Evolutionary conservation across 2,113 vertebrate species (phyloP), one percentile per base, ranked within the genome.

Genomic region (Centropus unirufus): DNA sequence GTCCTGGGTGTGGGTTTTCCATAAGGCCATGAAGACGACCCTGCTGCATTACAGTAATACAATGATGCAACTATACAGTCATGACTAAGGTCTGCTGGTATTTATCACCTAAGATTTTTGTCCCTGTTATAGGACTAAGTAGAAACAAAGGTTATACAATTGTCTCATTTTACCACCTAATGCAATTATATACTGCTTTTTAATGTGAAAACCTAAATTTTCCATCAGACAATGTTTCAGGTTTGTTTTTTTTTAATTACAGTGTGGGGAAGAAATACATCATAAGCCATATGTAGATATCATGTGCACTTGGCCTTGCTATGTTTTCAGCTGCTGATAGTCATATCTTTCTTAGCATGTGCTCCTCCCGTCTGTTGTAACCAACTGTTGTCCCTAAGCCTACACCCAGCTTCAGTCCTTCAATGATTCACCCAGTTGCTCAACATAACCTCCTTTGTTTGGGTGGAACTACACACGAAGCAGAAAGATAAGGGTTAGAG

Each of bases 371-470:
- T 92, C 87, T 95, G 92, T 67, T 78, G 64, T 77, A 95, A 74
- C 64, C 87, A 95, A 86, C 89, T 90, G 90, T 51, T 89, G 57
- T 68, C 83, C 76, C 79, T 44, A 75, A 94, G 64, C 88, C 83
- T 80, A 24, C 68, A 55, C 9, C 83, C 76, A 49, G 59, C 73
- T 92, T 90, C 10, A 2, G 88, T 63, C 57, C 64, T 83, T 40
- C 67, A 90, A 3, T 88, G 94, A 95, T 76, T 94, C 90, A 95
- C 6, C 5, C 42, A 62, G 51, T 91, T 93, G 82, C 94, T 95
- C 88, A 90, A 96, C 83, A 95, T 52, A 90, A 90, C 82, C 87
- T 86, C 85, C 79, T 91, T 91, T 91, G 87, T 95, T 82, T 95
- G 87, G 75, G 67, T 95, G 84, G 87, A 94, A 85, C 59, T 77